Evolutionary conservation across 2,888 invertebrate species (phyloP).

Genomic region (Ptycholaimellus sp.): DNA sequence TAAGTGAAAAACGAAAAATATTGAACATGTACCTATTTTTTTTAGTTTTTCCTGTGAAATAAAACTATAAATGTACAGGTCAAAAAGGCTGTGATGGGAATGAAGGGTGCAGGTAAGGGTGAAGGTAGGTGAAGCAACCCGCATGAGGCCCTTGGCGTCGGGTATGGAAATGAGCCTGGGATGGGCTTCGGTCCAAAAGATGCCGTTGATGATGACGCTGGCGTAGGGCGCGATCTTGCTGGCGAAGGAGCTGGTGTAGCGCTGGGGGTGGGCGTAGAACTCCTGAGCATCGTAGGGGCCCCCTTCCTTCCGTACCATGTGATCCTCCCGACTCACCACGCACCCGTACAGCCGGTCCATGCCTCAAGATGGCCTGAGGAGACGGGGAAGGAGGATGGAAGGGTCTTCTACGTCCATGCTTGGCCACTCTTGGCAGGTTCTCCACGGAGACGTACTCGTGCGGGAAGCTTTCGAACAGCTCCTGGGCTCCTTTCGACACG

Average conservation of each 20-base stretch:
- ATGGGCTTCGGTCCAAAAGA: conserved; percentile 89
- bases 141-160: conserved; percentile 67
- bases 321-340: conserved; percentile 69
- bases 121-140: not conserved
- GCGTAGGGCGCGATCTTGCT: conserved; percentile 86
- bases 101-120: not conserved
- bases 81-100: too few species aligned
- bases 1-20: too few species aligned
- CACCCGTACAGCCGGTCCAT: conserved; percentile 78
- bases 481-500: conserved; percentile 49
- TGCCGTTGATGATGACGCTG: conserved; percentile 77
- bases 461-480: conserved; percentile 70
- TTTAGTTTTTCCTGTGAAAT: too few species aligned
- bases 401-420: conserved; percentile 58
- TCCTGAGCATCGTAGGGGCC: conserved; percentile 65
- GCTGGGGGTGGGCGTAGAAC: conserved; percentile 66
- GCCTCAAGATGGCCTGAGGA: too few species aligned
- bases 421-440: conserved; percentile 68
- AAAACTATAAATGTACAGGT: too few species aligned
- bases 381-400: not conserved
- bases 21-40: too few species aligned
- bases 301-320: conserved; percentile 58
- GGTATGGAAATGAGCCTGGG: conserved; percentile 81
- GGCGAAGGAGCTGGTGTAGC: conserved; percentile 75
- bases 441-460: conserved; percentile 84